A percentile compares a stretch with the other conserved stretches of the same genome.
Conservation (phyloP, 2,888 invertebrate genomes). For the Lysandra coridon region DNA sequence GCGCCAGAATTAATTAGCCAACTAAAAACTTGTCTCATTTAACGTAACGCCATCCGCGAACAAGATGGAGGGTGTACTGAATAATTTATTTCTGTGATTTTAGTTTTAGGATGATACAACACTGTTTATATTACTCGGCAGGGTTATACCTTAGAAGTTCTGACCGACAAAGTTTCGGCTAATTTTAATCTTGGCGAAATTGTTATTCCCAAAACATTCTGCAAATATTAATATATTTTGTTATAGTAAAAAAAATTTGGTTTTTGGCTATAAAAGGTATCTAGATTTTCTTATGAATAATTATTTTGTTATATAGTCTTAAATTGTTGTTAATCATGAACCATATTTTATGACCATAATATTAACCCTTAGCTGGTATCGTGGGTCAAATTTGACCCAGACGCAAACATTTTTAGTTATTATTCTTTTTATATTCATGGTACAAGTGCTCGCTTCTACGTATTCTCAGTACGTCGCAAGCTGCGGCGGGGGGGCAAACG, state of each 20-base stretch:
- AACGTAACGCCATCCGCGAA: slow-evolving; percentile 45
- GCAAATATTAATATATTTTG: not conserved
- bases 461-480: too few relatives aligned
- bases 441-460: too few relatives aligned
- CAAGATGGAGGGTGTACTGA: slow-evolving; percentile 39
- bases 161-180: not conserved
- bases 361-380: too few relatives aligned
- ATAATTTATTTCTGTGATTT: slow-evolving; percentile 30
- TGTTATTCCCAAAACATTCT: not conserved
- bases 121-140: not conserved
- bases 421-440: too few relatives aligned
- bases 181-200: not conserved
- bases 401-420: too few relatives aligned
- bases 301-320: too few relatives aligned
- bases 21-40: slow-evolving; percentile 64
- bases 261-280: too few relatives aligned
- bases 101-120: slow-evolving; percentile 7
- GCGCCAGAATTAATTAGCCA: slow-evolving; percentile 63
- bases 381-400: too few relatives aligned
- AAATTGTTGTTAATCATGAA: too few relatives aligned
- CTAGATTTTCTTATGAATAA: too few relatives aligned
- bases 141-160: not conserved
- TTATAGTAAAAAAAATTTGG: not conserved
- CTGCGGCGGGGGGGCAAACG: too few relatives aligned
- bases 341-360: too few relatives aligned